Evolutionary conservation across 2,113 vertebrate genomes (phyloP), one percentile per base, ranked within the genome.

Genomic region (Lanius collurio): DNA sequence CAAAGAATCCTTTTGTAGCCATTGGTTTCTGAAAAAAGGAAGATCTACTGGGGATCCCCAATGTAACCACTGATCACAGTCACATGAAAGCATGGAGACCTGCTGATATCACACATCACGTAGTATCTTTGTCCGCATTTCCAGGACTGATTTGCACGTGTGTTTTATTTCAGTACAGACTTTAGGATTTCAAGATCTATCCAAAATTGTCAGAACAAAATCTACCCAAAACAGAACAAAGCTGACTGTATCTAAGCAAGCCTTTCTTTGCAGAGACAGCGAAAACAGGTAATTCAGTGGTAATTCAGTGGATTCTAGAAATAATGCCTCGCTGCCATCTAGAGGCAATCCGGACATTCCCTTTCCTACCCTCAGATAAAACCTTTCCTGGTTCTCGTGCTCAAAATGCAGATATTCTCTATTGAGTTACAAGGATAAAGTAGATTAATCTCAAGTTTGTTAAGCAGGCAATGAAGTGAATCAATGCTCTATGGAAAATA

Each of bases 281-380:
- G 10, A 47, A 47, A 83, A 55, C 7, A 41, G 33, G 5, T 4
- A 13, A 5, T 15, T 39, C 37, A 26, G 33, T 4, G 10, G 49
- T 4, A 13, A 5, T 15, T 39, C 37, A 26, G 33, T 4, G 10
- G 49, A 37, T 37, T 22, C 17, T 80, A 90, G 82, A 96, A 83
- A 57, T 89, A 90, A 90, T 70, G 74, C 49, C 63, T 91, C 79
- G 11, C 47, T 78, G 93, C 94, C 97, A 94, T 70, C 97, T 98
- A 96, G 73, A 87, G 97, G 81, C 50, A 87, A 70, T 6, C n/a
- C 27, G 77, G 39, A 17, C 53, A 50, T 6, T 91, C 5, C 17
- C 33, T 44, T 53, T 47, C 69, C n/a, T 27, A 37, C n/a, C 3
- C 2, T 37, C 5, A 0, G 8, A 5, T 7, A 63, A 82, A 89